A percentile compares a stretch with the other conserved stretches of the same genome.
These are phyloP conservation scores for Gobius niger DNA, from an alignment of 2,113 vertebrate species.

Conservation along the genomic window DNA sequence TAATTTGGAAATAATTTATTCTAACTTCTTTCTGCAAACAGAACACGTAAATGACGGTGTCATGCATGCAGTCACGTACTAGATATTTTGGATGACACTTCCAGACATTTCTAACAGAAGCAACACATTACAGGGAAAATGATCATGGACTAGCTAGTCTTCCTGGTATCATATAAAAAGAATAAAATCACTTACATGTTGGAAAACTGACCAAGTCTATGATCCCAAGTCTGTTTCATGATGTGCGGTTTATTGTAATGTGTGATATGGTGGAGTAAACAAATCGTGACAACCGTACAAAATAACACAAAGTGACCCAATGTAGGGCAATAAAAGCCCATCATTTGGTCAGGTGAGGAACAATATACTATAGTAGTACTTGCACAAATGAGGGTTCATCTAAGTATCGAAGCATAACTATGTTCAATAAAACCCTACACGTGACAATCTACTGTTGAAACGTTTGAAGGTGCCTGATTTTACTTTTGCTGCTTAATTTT, in stretches of 20 bases:
- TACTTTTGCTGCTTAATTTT: conserved; percentile 43
- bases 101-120: no score
- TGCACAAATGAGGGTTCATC: conserved; percentile 30
- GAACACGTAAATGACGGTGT: no score
- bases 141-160: no score
- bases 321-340: background rate
- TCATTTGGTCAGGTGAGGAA: background rate
- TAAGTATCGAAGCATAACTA: background rate
- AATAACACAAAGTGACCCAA: background rate
- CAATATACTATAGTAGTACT: conserved; percentile 3
- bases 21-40: no score
- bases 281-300: background rate
- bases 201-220: no score
- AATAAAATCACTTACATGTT: no score
- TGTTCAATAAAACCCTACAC: conserved; percentile 18
- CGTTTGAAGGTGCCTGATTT: conserved; percentile 44
- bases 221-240: background rate
- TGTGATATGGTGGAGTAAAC: background rate
- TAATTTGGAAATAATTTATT: no score
- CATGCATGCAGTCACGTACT: no score
- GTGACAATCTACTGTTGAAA: conserved; percentile 54
- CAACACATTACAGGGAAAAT: no score
- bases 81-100: no score
- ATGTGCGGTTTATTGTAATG: background rate
- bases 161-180: no score